These are phyloP conservation scores for Scaptodrosophila latifasciaeformis DNA, from an alignment of 2,888 invertebrate species.

Conservation along the genomic window DNA sequence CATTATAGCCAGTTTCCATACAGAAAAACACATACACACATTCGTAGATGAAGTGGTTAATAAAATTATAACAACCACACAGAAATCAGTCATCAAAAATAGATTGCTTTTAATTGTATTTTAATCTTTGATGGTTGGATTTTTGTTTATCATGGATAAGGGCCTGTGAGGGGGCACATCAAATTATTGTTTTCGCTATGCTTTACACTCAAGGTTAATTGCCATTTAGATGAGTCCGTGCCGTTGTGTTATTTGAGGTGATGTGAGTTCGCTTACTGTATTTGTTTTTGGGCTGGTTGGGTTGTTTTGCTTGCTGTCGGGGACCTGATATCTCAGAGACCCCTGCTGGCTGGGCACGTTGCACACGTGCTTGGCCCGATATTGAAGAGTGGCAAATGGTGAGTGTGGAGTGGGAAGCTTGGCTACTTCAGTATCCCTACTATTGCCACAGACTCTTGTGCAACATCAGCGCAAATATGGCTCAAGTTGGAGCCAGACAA, in stretches of 20 bases:
- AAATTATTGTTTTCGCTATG: background rate
- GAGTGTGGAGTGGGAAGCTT: too few relatives aligned
- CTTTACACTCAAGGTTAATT: slow-evolving; percentile 54
- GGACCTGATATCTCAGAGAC: too few relatives aligned
- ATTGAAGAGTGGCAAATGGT: too few relatives aligned
- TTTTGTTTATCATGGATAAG: too few relatives aligned
- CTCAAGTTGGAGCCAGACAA: too few relatives aligned
- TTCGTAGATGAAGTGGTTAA: slow-evolving; percentile 43
- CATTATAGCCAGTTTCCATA: too few relatives aligned
- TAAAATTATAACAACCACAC: slow-evolving; percentile 50
- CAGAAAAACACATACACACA: slow-evolving; percentile 14
- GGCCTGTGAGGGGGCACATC: too few relatives aligned
- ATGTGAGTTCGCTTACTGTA: too few relatives aligned
- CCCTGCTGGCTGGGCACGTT: slow-evolving; percentile 5
- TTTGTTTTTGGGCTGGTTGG: slow-evolving; percentile 14
- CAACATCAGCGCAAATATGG: slow-evolving; percentile 14
- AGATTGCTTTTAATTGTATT: slow-evolving; percentile 66
- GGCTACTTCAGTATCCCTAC: slow-evolving; percentile 7
- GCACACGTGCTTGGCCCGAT: background rate
- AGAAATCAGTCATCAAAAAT: slow-evolving; percentile 57
- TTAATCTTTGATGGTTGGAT: slow-evolving; percentile 40
- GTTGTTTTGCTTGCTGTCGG: slow-evolving; percentile 11
- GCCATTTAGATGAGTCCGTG: slow-evolving; percentile 18
- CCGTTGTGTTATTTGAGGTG: too few relatives aligned
- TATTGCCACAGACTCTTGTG: slow-evolving; percentile 10